A percentile compares a stretch with the other conserved stretches of the same genome.
phyloP scores from a whole-genome alignment of 2,113 vertebrate genomes.

The Malurus elegans region DNA sequence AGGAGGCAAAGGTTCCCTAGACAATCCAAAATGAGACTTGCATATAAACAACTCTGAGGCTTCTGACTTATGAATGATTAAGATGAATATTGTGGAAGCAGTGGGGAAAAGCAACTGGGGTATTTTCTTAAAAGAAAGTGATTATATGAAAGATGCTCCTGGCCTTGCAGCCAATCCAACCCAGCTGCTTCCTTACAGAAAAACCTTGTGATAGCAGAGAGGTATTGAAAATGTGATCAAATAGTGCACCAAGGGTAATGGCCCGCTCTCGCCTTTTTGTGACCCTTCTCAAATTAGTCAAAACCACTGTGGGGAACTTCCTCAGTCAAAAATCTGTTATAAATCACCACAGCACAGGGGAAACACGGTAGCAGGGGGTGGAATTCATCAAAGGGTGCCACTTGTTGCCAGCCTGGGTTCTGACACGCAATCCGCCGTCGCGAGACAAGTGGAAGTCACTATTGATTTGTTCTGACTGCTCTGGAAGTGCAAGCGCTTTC shows the following conservation, averaged over 20 bases:
- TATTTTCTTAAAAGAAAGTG: background rate
- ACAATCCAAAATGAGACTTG: background rate
- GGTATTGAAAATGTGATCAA: background rate
- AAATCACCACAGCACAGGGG: background rate
- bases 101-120: background rate
- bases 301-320: background rate
- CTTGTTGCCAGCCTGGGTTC: background rate
- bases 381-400: constrained; percentile 1
- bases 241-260: background rate
- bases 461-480: constrained; percentile 56
- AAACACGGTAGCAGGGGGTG: background rate
- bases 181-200: background rate
- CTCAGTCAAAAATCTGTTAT: background rate
- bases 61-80: constrained; percentile 11
- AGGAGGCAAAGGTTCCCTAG: background rate
- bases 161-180: background rate
- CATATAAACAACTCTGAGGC: background rate
- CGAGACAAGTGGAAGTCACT: constrained; percentile 1
- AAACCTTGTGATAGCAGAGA: background rate
- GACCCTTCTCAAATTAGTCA: constrained; percentile 7
- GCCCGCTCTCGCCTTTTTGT: background rate
- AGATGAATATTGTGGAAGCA: background rate
- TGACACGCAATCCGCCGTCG: background rate
- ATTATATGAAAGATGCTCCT: background rate
- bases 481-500: background rate